Conservation (phyloP, 2,888 invertebrate species). For the Digitonthophagus gazella region DNA sequence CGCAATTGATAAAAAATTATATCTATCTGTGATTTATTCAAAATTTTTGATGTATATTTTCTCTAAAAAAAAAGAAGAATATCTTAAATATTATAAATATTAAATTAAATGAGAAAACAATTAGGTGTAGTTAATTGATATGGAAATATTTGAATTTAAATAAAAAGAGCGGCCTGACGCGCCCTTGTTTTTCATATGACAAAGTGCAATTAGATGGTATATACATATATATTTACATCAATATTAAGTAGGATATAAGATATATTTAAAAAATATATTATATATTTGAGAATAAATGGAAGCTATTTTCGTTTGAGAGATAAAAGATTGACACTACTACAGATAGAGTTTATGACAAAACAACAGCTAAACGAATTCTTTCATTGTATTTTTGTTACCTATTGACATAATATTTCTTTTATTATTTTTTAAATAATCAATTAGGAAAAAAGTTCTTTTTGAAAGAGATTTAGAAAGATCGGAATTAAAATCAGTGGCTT, state of each 20-base stretch:
- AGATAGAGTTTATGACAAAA: conserved; percentile 47
- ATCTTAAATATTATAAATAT: conserved; percentile 54
- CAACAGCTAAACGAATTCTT: not conserved
- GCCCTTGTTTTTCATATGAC: conserved; percentile 51
- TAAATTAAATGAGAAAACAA: conserved; percentile 46
- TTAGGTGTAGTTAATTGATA: conserved; percentile 51
- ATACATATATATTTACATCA: conserved; percentile 59
- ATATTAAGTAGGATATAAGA: conserved; percentile 55
- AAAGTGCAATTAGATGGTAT: conserved; percentile 64
- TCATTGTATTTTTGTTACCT: not conserved
- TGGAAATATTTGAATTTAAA: conserved; percentile 34
- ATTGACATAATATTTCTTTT: no score
- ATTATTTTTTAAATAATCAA: no score
- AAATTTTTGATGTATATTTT: conserved; percentile 62
- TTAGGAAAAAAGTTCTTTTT: no score
- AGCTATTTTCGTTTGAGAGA: conserved; percentile 64
- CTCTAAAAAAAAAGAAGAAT: conserved; percentile 53
- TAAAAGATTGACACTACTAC: conserved; percentile 59
- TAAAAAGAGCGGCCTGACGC: conserved; percentile 18
- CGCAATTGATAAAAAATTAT: conserved; percentile 47
- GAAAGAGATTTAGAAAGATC: no score
- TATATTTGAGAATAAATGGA: conserved; percentile 52
- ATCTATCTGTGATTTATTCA: conserved; percentile 61
- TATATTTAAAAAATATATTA: conserved; percentile 52
- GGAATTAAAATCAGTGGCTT: no score